Base-by-base conservation (phyloP, 2,888 invertebrate species). In the Lasioglossum figueresi region DNA sequence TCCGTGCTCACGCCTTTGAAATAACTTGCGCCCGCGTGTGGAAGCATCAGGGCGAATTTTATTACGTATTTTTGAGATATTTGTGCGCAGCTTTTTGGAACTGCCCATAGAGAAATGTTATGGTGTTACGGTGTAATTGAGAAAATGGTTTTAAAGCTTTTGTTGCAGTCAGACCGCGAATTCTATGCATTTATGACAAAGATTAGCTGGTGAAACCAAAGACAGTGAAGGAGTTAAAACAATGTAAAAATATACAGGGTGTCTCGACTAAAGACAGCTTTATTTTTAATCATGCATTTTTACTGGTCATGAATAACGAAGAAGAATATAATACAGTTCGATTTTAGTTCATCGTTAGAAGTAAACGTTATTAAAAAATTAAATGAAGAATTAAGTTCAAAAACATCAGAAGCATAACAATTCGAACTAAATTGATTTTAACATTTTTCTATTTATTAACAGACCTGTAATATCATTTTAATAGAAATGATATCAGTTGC, bases 71-170 rank as follows among this genome's bases (percentile, higher is more conserved):
- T 31, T 16, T 16, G 6, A 16, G 16, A 2, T 14, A 63, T 31
- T 63, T 63, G 31, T 31, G 31, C 31, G 27, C 59, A 59, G 59
- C 27, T 31, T 27, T 27, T 31, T 27, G 27, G 6, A 63, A 63
- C 16, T 27, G 59, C 6, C n/a, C 3, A n/a, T n/a, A 3, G 56
- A 23, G 10, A 56, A 10, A 56, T 56, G 4, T 56, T n/a, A 56
- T 56, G 56, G n/a, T n/a, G n/a, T 56, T 56, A 56, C 56, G n/a
- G 56, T n/a, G 56, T 56, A 56, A 56, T 56, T n/a, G n/a, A 56
- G n/a, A 56, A 56, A 1, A 56, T 23, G n/a, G 56, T 0, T 56
- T 12, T n/a, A 10, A 56, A 10, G 56, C 12, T n/a, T 56, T 56
- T 56, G n/a, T 56, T 56, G 0, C 8, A n/a, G 56, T 23, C n/a